phyloP scores from a whole-genome alignment of 1,140 invertebrate species.

The Antheraea mylitta region DNA sequence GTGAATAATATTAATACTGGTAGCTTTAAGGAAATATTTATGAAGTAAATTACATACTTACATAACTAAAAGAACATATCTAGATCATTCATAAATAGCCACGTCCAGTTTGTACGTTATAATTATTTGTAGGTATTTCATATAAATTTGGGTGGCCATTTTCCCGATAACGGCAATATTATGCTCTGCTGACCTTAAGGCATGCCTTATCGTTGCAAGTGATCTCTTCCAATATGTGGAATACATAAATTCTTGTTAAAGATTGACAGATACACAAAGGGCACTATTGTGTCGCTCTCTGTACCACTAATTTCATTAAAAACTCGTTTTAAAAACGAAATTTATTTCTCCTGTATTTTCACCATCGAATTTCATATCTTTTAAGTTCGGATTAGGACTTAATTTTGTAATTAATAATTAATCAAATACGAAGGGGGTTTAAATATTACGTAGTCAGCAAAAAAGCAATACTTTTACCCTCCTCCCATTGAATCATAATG shows the following conservation, averaged over 20 bases:
- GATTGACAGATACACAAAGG: constrained; percentile 11
- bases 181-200: neutral
- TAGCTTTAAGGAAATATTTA: neutral
- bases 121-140: neutral
- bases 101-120: neutral
- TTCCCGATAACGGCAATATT: neutral
- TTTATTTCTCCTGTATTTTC: no score
- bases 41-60: neutral
- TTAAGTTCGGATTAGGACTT: no score
- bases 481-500: no score
- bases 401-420: no score
- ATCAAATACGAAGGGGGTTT: no score
- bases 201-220: neutral
- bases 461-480: no score
- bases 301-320: constrained; percentile 7
- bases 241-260: constrained; percentile 10
- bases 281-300: constrained; percentile 7
- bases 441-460: no score
- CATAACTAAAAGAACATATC: neutral
- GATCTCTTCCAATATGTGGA: constrained; percentile 4
- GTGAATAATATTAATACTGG: neutral
- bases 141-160: constrained; percentile 9
- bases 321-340: neutral
- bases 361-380: no score
- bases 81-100: neutral